Conservation (phyloP, 2,113 vertebrate genomes). For the Greenwoodochromis staneri region DNA sequence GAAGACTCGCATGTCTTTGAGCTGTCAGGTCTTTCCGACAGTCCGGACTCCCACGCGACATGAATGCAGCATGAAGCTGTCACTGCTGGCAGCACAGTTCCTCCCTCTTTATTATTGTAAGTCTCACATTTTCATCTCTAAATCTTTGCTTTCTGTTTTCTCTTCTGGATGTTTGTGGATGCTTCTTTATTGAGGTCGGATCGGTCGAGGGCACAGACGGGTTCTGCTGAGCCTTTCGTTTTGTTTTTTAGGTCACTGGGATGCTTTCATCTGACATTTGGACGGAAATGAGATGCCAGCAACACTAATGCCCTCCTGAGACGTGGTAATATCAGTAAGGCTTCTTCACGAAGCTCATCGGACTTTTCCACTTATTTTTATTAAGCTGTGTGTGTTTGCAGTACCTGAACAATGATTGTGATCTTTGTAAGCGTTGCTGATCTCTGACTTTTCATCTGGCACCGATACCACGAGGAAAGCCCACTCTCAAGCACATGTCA, state of each 20-base stretch:
- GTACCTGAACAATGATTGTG: background rate
- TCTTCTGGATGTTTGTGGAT: background rate
- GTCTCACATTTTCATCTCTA: background rate
- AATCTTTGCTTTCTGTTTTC: background rate
- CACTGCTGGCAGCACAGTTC: background rate
- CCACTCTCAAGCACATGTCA: background rate
- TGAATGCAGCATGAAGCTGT: background rate
- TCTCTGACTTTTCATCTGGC: background rate
- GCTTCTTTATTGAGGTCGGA: background rate
- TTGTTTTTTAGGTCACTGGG: background rate
- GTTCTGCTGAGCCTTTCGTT: background rate
- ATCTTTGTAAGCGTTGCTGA: background rate
- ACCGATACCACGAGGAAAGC: background rate
- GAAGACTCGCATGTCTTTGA: background rate
- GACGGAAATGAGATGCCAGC: background rate
- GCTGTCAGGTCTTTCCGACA: background rate
- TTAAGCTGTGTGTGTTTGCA: background rate
- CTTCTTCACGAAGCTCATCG: background rate
- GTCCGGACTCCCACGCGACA: conserved; percentile 1
- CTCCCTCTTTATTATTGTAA: background rate
- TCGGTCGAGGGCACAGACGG: background rate
- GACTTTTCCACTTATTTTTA: background rate
- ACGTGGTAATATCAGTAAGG: background rate
- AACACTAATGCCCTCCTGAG: background rate
- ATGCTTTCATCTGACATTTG: background rate